Conservation (phyloP, 2,797 vertebrate genomes). For the Phalanger gymnotis region DNA sequence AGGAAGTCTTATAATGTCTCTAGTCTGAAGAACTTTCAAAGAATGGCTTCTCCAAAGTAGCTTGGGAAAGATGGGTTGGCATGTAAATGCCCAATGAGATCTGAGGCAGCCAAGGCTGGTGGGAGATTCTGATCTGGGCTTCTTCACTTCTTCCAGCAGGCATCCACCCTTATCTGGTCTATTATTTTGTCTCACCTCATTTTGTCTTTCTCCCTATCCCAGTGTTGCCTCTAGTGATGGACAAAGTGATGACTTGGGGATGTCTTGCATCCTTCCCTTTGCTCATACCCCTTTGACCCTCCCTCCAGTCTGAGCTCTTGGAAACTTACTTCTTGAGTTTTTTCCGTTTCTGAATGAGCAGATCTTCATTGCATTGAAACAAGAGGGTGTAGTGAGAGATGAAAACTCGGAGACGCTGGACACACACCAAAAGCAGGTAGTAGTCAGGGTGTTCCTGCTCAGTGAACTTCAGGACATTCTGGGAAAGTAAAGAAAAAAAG, state of each 20-base stretch:
- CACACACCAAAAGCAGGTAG: constrained; percentile 94
- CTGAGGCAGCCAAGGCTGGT: constrained; percentile 35
- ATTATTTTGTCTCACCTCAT: not conserved
- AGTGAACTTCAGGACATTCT: constrained; percentile 95
- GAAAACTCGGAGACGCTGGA: constrained; percentile 95
- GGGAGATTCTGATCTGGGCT: constrained; percentile 1
- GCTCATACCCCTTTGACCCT: constrained; percentile 36
- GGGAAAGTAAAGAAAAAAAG: constrained; percentile 49
- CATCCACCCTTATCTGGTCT: not conserved
- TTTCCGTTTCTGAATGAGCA: constrained; percentile 93
- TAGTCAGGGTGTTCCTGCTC: constrained; percentile 97
- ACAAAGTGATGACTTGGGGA: not conserved
- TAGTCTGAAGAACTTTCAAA: constrained; percentile 6
- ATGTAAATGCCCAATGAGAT: not conserved
- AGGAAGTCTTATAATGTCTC: constrained; percentile 4
- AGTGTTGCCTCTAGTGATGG: not conserved
- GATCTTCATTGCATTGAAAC: constrained; percentile 95
- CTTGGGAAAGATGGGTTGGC: not conserved
- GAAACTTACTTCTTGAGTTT: constrained; percentile 93
- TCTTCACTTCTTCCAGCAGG: constrained; percentile 13
- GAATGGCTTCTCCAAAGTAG: not conserved
- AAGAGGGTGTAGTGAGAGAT: constrained; percentile 93
- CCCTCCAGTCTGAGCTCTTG: constrained; percentile 1
- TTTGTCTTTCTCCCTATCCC: not conserved
- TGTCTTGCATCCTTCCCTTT: not conserved